Evolutionary conservation across 2,888 invertebrate species (phyloP).

Genomic region (Lissocephala sabroskyi): DNA sequence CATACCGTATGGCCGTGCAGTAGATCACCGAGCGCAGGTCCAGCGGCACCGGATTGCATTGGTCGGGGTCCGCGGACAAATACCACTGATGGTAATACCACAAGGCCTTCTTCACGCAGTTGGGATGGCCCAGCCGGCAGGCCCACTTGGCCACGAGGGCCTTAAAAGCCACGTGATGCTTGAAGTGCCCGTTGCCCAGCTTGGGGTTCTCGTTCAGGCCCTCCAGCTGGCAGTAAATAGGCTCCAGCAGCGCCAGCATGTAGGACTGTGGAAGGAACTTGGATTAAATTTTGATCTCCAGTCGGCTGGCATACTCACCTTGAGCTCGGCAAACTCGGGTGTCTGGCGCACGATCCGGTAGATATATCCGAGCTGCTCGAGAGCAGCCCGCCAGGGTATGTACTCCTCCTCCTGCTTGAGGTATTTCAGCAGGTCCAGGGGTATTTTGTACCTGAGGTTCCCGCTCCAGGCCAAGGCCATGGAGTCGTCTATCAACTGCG

Average conservation of each 20-base stretch:
- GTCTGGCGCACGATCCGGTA: slow-evolving; percentile 76
- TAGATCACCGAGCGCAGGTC: slow-evolving; percentile 81
- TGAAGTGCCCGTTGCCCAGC: slow-evolving; percentile 71
- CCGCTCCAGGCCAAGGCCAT: slow-evolving; percentile 79
- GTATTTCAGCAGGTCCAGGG: slow-evolving; percentile 75
- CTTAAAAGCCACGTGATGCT: slow-evolving; percentile 77
- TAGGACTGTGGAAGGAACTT: slow-evolving; percentile 75
- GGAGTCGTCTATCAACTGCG: slow-evolving; percentile 86
- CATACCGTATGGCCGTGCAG: slow-evolving; percentile 80
- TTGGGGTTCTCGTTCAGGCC: slow-evolving; percentile 74
- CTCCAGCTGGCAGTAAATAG: slow-evolving; percentile 77
- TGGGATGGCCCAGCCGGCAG: slow-evolving; percentile 77
- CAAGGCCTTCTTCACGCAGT: slow-evolving; percentile 77
- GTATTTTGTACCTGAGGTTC: slow-evolving; percentile 77
- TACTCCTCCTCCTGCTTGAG: slow-evolving; percentile 71
- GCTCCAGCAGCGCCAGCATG: slow-evolving; percentile 77
- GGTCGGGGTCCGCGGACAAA: slow-evolving; percentile 74
- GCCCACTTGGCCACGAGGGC: slow-evolving; percentile 73
- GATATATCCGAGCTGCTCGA: slow-evolving; percentile 76
- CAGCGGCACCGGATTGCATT: slow-evolving; percentile 78
- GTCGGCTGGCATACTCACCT: slow-evolving; percentile 67
- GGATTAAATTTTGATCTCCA: not conserved
- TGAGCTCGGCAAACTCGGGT: slow-evolving; percentile 77
- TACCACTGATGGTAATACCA: slow-evolving; percentile 78
- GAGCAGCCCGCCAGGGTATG: slow-evolving; percentile 74